phyloP scores from a whole-genome alignment of 2,888 invertebrate species.

The Cephus spinipes region DNA sequence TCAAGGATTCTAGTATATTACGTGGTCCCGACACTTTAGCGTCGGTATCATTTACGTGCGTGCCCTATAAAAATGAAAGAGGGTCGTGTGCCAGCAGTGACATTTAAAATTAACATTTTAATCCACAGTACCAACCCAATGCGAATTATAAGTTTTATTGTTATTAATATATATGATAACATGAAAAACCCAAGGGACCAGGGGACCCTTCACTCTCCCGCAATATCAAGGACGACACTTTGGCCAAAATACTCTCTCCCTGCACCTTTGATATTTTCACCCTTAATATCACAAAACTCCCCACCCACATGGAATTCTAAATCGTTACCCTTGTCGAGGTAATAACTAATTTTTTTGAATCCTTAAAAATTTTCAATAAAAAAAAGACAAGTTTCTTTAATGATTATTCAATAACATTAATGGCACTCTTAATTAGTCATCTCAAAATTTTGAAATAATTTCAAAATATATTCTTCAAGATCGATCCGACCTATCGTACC shows the following conservation, averaged over 20 bases:
- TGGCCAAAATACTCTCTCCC: constrained; percentile 2
- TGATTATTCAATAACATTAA: background rate
- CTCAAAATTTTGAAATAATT: background rate
- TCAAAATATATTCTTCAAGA: background rate
- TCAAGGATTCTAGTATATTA: background rate
- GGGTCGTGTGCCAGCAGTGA: constrained; percentile 16
- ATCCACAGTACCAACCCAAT: constrained; percentile 27
- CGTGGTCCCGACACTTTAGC: background rate
- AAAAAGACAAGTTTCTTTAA: background rate
- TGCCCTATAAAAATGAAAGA: background rate
- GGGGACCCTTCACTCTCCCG: constrained; percentile 25
- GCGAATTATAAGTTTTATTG: constrained; percentile 47
- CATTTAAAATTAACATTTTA: constrained; percentile 44
- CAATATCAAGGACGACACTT: background rate
- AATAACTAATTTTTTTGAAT: background rate
- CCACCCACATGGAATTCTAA: background rate
- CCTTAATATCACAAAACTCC: background rate
- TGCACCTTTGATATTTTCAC: background rate
- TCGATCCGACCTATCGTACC: background rate
- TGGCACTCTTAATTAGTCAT: background rate
- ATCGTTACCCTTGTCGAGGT: background rate
- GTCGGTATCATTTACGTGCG: background rate
- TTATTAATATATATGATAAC: constrained; percentile 50
- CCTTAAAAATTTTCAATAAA: background rate
- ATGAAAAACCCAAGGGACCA: background rate